Evolutionary conservation across 1,140 invertebrate genomes (phyloP).

Genomic region (Octopus bimaculoides): DNA sequence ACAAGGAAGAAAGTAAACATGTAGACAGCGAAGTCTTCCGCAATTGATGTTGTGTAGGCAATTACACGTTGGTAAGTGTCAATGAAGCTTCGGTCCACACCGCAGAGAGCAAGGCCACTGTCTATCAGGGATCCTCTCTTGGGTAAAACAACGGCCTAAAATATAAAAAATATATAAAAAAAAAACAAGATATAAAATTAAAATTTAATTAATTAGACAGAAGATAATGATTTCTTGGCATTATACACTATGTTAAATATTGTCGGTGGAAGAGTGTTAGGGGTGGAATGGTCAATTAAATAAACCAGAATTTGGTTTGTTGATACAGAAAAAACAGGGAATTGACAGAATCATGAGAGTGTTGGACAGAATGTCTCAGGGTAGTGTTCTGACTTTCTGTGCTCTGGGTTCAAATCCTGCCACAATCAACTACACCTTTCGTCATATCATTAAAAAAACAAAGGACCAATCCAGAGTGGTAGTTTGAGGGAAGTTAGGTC

Average conservation of each 20-base stretch:
- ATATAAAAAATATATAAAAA: neutral
- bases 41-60: conserved; percentile 28
- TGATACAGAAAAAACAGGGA: neutral
- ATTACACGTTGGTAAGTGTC: conserved; percentile 29
- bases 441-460: no score
- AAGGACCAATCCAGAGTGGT: no score
- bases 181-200: conserved; percentile 13
- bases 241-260: neutral
- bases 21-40: conserved; percentile 35
- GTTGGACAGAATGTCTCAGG: no score
- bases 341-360: no score
- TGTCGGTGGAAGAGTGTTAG: neutral
- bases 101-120: conserved; percentile 31
- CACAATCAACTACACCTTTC: no score
- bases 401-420: no score
- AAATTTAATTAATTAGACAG: neutral
- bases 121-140: conserved; percentile 29
- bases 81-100: conserved; percentile 31
- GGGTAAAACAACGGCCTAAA: conserved; percentile 31
- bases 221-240: neutral
- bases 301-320: neutral
- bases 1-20: conserved; percentile 34
- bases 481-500: no score
- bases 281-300: neutral
- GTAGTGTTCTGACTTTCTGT: no score